Evolutionary conservation across 2,888 invertebrate species (phyloP).

Genomic region (Invenusta paracnida): DNA sequence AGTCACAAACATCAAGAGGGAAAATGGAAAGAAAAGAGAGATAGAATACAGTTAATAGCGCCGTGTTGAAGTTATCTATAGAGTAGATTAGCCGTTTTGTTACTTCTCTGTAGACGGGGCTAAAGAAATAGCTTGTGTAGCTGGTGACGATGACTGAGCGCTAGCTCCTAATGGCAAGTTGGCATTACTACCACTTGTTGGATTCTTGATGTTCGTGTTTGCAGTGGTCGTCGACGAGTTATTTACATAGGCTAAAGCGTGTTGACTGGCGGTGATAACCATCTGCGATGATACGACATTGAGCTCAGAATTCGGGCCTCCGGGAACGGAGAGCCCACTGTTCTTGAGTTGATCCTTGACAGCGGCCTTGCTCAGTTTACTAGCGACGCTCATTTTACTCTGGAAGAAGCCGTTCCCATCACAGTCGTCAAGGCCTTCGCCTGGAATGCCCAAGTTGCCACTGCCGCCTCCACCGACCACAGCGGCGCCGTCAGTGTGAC

Average conservation of each 20-base stretch:
- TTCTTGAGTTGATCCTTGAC: conserved; percentile 30
- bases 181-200: too few species aligned
- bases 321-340: background rate
- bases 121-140: too few species aligned
- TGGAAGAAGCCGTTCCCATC: conserved; percentile 42
- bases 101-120: too few species aligned
- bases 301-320: background rate
- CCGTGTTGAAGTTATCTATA: too few species aligned
- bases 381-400: conserved; percentile 37
- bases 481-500: background rate
- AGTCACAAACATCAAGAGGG: too few species aligned
- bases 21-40: too few species aligned
- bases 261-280: background rate
- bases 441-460: conserved; percentile 10
- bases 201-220: too few species aligned
- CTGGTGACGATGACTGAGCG: too few species aligned
- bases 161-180: too few species aligned
- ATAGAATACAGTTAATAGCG: too few species aligned
- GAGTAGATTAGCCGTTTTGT: too few species aligned
- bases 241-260: background rate
- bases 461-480: too few species aligned
- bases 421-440: background rate
- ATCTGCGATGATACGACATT: background rate
- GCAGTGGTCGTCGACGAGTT: background rate
- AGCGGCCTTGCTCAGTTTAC: conserved; percentile 35